A percentile compares a stretch with the other conserved stretches of the same genome.
These are phyloP conservation scores for Peucedramus taeniatus DNA, from an alignment of 2,113 vertebrate species.

Conservation along the genomic window DNA sequence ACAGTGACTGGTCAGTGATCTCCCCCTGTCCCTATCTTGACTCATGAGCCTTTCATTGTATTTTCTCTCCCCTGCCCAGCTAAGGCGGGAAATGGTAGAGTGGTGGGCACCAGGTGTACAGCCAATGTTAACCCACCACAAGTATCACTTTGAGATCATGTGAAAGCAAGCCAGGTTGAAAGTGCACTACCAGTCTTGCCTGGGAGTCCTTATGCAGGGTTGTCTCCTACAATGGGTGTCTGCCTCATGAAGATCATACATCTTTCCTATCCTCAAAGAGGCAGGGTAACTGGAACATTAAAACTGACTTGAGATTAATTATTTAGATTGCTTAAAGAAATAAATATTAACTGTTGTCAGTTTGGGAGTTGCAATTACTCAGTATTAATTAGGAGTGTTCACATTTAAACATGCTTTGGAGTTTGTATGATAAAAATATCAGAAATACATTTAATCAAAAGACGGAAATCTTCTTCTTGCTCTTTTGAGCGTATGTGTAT, in stretches of 20 bases:
- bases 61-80: background rate
- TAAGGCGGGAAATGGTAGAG: background rate
- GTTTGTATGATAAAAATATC: background rate
- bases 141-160: background rate
- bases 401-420: background rate
- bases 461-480: background rate
- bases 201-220: background rate
- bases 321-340: background rate
- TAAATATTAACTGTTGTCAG: background rate
- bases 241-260: background rate
- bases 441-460: background rate
- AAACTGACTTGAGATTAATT: background rate
- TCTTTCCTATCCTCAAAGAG: background rate
- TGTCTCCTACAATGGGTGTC: background rate
- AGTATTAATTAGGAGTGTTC: background rate
- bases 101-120: background rate
- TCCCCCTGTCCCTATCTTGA: background rate
- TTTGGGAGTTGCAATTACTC: background rate
- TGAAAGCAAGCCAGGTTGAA: background rate
- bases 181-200: background rate
- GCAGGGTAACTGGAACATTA: background rate
- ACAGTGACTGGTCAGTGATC: background rate
- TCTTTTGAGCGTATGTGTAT: background rate
- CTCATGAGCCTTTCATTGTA: fast-evolving
- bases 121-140: background rate